Conservation (phyloP, 2,797 vertebrate species). For the Aphelocoma californica region DNA sequence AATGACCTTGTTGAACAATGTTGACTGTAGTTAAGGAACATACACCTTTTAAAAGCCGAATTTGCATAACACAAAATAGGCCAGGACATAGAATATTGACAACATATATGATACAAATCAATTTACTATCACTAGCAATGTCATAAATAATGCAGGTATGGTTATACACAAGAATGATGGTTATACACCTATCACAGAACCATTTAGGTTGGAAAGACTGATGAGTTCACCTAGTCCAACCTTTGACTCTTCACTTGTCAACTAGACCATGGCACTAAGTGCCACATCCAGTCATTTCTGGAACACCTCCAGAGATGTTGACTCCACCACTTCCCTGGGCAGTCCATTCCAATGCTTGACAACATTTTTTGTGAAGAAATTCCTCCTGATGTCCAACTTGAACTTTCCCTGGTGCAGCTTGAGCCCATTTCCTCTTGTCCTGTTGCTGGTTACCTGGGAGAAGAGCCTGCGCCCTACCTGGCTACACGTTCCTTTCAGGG, state of each 20-base stretch:
- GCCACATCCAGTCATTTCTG: background rate
- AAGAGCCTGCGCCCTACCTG: accelerated
- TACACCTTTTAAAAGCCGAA: background rate
- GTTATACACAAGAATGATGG: background rate
- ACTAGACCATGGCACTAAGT: background rate
- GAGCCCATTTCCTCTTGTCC: background rate
- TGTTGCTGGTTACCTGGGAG: background rate
- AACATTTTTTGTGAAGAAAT: background rate
- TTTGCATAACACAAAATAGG: background rate
- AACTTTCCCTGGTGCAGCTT: background rate
- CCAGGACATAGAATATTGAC: background rate
- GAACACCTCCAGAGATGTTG: background rate
- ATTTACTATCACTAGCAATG: background rate
- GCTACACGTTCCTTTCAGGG: background rate
- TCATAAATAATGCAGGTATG: background rate
- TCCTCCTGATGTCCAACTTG: background rate
- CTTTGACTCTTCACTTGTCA: background rate
- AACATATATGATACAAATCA: background rate
- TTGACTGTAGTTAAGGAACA: constrained; percentile 85
- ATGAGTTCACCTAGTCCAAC: background rate
- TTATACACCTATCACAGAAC: background rate
- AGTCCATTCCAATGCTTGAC: background rate
- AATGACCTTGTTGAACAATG: constrained; percentile 90
- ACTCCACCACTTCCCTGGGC: background rate
- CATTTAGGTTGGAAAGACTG: background rate